Conservation (phyloP, 1,140 invertebrate species). For the Palaemon carinicauda region DNA sequence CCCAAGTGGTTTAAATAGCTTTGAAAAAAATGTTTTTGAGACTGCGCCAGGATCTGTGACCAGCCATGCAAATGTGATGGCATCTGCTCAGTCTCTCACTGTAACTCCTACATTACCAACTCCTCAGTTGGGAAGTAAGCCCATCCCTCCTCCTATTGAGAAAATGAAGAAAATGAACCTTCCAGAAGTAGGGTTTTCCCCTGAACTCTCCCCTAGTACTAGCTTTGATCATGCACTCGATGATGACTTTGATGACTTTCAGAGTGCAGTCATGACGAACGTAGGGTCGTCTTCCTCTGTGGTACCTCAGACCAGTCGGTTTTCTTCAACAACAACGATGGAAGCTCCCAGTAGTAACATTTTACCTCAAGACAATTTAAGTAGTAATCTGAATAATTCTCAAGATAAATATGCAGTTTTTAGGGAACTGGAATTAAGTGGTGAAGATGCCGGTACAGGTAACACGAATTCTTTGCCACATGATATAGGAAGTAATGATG, state of each 20-base stretch:
- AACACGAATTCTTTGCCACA: neutral
- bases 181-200: slow-evolving; percentile 39
- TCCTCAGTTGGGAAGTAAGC: neutral
- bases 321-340: neutral
- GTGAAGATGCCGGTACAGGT: neutral
- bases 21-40: no score
- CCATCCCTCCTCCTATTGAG: slow-evolving; percentile 2
- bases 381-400: neutral
- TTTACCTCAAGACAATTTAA: neutral
- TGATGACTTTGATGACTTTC: slow-evolving; percentile 55
- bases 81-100: neutral
- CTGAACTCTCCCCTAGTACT: slow-evolving; percentile 21
- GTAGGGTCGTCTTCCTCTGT: neutral
- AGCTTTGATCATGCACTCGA: slow-evolving; percentile 40
- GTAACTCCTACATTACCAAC: neutral
- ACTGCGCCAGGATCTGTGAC: no score
- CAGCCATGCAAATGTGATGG: no score
- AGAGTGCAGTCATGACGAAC: slow-evolving; percentile 22
- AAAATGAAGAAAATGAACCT: slow-evolving; percentile 45
- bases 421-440: neutral
- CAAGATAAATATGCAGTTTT: slow-evolving; percentile 53
- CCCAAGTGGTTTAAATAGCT: no score
- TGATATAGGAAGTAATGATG: neutral
- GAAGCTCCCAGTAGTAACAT: neutral
- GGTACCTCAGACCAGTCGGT: neutral